phyloP scores from a whole-genome alignment of 1,140 invertebrate species.

The Ladona fulva region DNA sequence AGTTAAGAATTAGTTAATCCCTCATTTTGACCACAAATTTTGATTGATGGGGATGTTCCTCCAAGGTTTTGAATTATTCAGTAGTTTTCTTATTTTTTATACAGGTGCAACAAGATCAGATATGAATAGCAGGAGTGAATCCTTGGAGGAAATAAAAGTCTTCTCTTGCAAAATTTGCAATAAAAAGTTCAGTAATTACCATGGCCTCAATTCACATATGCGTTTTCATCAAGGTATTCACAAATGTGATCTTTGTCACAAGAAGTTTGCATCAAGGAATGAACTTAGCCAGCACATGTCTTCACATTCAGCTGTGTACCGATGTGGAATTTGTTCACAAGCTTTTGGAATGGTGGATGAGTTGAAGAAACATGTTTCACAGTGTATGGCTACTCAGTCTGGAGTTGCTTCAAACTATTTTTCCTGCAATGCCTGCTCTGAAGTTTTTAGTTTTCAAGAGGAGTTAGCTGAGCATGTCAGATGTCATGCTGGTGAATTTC shows the following conservation, averaged over 20 bases:
- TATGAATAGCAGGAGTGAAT: neutral
- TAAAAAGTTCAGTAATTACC: neutral
- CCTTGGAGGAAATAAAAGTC: neutral
- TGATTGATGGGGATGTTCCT: too few species aligned
- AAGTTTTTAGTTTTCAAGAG: neutral
- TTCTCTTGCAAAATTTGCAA: neutral
- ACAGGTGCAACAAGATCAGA: too few species aligned
- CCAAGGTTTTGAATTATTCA: too few species aligned
- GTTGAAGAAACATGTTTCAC: neutral
- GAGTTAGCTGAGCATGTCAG: neutral
- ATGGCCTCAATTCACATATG: neutral
- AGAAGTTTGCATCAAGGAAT: neutral
- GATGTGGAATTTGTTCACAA: neutral
- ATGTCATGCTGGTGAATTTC: neutral
- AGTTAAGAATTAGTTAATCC: too few species aligned
- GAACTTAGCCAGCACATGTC: neutral
- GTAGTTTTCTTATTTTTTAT: too few species aligned
- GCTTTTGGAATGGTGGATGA: neutral
- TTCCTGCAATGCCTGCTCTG: neutral
- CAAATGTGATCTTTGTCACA: neutral
- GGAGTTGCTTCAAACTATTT: neutral
- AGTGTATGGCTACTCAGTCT: neutral
- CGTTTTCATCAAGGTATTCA: neutral
- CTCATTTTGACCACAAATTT: too few species aligned
- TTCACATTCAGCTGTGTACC: neutral